Evolutionary conservation across 2,888 invertebrate species (phyloP).

Genomic region (Magallana nippona): DNA sequence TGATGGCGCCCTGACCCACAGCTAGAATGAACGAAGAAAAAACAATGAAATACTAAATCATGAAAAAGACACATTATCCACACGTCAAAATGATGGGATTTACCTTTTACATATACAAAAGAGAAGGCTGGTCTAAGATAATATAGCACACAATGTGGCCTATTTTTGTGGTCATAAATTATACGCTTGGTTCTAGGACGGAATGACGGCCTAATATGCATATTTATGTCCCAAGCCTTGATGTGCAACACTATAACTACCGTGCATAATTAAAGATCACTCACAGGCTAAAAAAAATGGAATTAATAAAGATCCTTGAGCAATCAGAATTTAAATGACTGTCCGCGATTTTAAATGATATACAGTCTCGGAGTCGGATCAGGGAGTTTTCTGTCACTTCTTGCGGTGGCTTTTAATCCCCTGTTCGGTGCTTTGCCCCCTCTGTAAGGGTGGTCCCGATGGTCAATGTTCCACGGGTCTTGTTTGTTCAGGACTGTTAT

Average conservation of each 20-base stretch:
- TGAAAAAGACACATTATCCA: conserved; percentile 14
- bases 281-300: conserved; percentile 9
- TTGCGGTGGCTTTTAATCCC: conserved; percentile 21
- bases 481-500: conserved; percentile 11
- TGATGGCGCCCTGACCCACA: too few relatives aligned
- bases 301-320: conserved; percentile 30
- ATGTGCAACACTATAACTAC: conserved; percentile 18
- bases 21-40: not conserved
- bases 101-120: conserved; percentile 14
- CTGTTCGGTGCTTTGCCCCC: conserved; percentile 4
- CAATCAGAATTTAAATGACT: conserved; percentile 32
- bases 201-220: conserved; percentile 22
- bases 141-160: conserved; percentile 12
- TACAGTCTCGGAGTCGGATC: conserved; percentile 1
- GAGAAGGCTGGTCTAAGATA: conserved; percentile 12
- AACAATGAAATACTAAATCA: too few relatives aligned
- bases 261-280: conserved; percentile 18
- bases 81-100: conserved; percentile 18
- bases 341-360: conserved; percentile 28
- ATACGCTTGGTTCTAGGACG: conserved; percentile 20
- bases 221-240: conserved; percentile 19
- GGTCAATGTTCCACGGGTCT: conserved; percentile 9
- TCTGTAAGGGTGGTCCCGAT: conserved; percentile 3
- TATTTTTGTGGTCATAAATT: conserved; percentile 29
- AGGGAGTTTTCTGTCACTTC: conserved; percentile 4